phyloP scores from a whole-genome alignment of 2,888 invertebrate species.

The Philereme transversata region DNA sequence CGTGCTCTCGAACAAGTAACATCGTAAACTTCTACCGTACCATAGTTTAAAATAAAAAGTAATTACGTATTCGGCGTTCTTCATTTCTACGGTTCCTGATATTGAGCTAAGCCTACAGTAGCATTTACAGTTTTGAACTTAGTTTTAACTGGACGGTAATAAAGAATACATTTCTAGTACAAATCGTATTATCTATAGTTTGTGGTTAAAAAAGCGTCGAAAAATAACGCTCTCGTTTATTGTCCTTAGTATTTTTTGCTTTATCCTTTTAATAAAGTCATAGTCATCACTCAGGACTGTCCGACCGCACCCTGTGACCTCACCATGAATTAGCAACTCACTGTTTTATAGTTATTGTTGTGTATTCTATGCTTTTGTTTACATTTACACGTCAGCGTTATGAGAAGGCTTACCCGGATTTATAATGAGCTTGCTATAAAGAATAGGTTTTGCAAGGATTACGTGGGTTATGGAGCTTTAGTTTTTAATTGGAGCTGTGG shows the following conservation, averaged over 20 bases:
- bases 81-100: too few species aligned
- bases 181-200: too few species aligned
- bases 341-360: constrained; percentile 56
- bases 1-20: too few species aligned
- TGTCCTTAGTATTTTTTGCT: background rate
- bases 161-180: too few species aligned
- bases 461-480: constrained; percentile 26
- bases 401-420: constrained; percentile 55
- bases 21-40: too few species aligned
- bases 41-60: too few species aligned
- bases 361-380: constrained; percentile 52
- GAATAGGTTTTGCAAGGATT: constrained; percentile 26
- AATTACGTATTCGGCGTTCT: too few species aligned
- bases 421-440: constrained; percentile 44
- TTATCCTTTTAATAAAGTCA: constrained; percentile 24
- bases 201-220: too few species aligned
- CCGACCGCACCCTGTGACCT: constrained; percentile 72
- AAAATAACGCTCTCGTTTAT: too few species aligned
- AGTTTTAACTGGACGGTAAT: too few species aligned
- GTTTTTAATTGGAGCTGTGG: constrained; percentile 18
- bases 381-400: constrained; percentile 81
- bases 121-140: too few species aligned
- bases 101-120: too few species aligned
- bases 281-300: constrained; percentile 45
- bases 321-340: constrained; percentile 76